phyloP scores from a whole-genome alignment of 2,888 invertebrate genomes.

The Drosophila anceps region DNA sequence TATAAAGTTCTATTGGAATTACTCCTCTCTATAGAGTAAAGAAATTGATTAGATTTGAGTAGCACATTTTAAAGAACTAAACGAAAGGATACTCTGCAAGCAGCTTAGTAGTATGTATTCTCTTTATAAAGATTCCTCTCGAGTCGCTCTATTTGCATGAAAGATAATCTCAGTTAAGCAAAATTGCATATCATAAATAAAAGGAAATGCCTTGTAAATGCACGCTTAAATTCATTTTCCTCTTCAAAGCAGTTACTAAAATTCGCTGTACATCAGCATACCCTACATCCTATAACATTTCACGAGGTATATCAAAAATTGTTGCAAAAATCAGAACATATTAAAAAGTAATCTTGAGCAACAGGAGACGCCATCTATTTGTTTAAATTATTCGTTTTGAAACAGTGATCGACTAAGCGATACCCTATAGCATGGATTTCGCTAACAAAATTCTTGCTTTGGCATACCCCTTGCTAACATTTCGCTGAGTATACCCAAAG shows the following conservation, averaged over 20 bases:
- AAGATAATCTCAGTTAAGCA: not conserved
- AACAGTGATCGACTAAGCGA: not conserved
- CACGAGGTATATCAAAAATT: not conserved
- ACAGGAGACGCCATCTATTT: not conserved
- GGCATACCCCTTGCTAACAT: not conserved
- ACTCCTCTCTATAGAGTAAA: too few species aligned
- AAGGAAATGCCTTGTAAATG: not conserved
- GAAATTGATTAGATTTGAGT: too few species aligned
- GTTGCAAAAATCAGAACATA: slow-evolving; percentile 1
- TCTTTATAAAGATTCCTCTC: not conserved
- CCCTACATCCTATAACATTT: not conserved
- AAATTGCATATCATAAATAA: too few species aligned
- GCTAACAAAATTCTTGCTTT: not conserved
- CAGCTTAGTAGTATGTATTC: not conserved
- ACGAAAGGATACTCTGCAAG: not conserved
- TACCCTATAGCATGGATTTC: not conserved
- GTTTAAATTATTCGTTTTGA: not conserved
- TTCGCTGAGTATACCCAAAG: not conserved
- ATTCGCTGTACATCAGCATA: not conserved
- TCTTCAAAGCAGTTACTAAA: not conserved
- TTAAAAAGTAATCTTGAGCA: not conserved
- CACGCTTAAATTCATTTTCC: not conserved
- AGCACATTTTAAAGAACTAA: not conserved
- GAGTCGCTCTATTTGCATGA: not conserved
- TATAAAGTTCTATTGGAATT: not conserved